phyloP scores from a whole-genome alignment of 2,113 vertebrate genomes.

The Bothrops jararaca region DNA sequence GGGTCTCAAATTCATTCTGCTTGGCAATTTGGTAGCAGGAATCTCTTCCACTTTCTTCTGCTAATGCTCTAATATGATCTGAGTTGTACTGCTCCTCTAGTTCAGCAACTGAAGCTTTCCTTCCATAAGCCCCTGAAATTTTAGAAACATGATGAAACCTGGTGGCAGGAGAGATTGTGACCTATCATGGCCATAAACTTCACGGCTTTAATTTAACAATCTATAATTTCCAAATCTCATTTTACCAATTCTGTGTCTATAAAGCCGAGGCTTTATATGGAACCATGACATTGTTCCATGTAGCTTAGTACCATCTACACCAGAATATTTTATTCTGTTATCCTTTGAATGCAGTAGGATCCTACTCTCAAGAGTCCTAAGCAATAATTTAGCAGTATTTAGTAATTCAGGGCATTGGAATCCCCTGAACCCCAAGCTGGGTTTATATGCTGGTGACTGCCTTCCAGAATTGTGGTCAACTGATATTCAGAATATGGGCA shows the following conservation, averaged over 20 bases:
- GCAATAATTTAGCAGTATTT: background rate
- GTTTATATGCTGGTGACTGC: background rate
- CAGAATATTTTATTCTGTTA: background rate
- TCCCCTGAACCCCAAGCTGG: background rate
- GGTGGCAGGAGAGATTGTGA: background rate
- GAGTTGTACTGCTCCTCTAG: background rate
- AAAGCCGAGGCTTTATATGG: background rate
- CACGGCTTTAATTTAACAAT: background rate
- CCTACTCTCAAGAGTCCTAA: background rate
- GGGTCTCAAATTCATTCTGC: background rate
- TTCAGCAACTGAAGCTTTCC: background rate
- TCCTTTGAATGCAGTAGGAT: background rate
- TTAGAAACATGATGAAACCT: background rate
- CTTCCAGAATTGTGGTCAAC: background rate
- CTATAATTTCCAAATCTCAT: background rate
- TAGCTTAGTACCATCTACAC: background rate
- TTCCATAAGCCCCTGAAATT: background rate
- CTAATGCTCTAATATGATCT: background rate
- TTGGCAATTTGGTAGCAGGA: background rate
- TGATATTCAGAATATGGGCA: background rate
- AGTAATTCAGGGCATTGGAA: background rate
- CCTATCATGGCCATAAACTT: background rate
- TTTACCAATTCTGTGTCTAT: background rate
- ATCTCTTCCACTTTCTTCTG: background rate
- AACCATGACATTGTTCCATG: background rate